phyloP scores from a whole-genome alignment of 2,888 invertebrate genomes.

The Iselma pallidipennis region DNA sequence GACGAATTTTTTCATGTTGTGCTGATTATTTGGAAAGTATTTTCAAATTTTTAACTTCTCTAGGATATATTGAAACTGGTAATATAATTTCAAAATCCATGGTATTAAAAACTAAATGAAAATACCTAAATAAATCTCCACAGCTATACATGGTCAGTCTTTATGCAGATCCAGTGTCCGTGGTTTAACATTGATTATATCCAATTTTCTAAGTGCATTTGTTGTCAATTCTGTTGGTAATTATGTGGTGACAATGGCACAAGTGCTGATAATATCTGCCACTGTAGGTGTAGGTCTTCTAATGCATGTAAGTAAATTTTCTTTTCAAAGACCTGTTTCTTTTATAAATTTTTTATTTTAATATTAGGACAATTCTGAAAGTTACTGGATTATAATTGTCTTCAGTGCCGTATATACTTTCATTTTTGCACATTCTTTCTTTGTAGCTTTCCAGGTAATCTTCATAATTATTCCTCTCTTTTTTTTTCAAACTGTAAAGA shows the following conservation, averaged over 20 bases:
- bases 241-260: neutral
- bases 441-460: conserved; percentile 31
- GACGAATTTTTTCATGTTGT: neutral
- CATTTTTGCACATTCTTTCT: conserved; percentile 18
- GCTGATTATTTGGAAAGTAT: neutral
- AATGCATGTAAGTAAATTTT: neutral
- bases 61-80: neutral
- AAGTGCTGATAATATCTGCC: neutral
- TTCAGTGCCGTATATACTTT: conserved; percentile 16
- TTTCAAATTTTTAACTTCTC: neutral
- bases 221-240: neutral
- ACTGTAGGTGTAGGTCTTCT: conserved; percentile 5
- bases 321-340: neutral
- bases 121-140: neutral
- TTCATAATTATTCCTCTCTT: neutral
- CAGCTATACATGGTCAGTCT: neutral
- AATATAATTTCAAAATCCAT: no score
- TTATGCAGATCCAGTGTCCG: neutral
- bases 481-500: neutral
- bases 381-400: conserved; percentile 7
- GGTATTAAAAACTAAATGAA: no score
- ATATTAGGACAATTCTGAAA: neutral
- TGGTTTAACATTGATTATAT: neutral
- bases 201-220: neutral
- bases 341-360: neutral